Percentiles rank a stretch among this genome's conserved stretches.
Evolutionary conservation across 2,113 vertebrate genomes (phyloP).

Genomic region (Tyto alba): DNA sequence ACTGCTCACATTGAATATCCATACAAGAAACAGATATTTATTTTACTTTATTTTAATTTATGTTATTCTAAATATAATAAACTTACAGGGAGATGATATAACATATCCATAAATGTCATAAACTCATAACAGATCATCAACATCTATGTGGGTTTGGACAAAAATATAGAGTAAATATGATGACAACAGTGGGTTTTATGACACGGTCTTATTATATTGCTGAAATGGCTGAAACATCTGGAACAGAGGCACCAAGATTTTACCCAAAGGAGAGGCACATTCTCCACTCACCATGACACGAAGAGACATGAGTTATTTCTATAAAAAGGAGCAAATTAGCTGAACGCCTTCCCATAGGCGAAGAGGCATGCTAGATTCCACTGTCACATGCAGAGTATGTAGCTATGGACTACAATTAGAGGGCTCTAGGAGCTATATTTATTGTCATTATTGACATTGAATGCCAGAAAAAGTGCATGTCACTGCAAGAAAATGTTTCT

Average conservation of each 20-base stretch:
- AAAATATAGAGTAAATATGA: not conserved
- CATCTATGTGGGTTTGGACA: not conserved
- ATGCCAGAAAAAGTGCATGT: not conserved
- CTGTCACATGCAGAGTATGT: not conserved
- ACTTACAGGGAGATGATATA: not conserved
- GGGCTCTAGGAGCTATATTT: not conserved
- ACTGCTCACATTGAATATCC: not conserved
- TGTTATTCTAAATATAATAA: not conserved
- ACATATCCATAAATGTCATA: not conserved
- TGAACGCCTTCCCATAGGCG: not conserved
- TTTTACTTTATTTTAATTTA: not conserved
- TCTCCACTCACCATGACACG: not conserved
- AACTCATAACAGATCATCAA: not conserved
- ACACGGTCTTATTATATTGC: not conserved
- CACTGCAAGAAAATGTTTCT: not conserved
- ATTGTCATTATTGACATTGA: not conserved
- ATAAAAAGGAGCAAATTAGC: not conserved
- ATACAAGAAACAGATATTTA: not conserved
- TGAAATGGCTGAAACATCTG: not conserved
- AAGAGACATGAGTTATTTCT: not conserved
- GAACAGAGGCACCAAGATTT: not conserved
- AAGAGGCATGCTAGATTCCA: not conserved
- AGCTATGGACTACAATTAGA: not conserved
- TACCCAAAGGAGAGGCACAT: not conserved
- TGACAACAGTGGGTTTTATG: not conserved